Base-by-base conservation (phyloP, 2,888 invertebrate genomes). In the Trisateles emortualis region DNA sequence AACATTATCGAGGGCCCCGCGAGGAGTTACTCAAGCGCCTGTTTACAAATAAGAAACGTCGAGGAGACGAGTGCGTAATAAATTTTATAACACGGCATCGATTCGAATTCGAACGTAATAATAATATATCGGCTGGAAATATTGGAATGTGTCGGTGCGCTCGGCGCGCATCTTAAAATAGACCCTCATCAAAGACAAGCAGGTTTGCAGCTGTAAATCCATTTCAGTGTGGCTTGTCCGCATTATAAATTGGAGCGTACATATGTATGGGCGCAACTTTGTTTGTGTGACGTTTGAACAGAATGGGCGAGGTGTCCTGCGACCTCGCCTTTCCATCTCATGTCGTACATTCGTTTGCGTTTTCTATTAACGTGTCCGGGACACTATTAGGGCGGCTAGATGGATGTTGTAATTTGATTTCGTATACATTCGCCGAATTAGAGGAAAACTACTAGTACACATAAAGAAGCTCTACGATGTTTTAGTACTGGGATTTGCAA, bases 181-280 rank as follows among this genome's bases (percentile, higher is more conserved):
- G 87, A 88, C 88, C 87, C 88, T 92, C 92, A 92, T 92, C 92
- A 92, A 92, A 92, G 92, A 92, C 91, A 88, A 89, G 84, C 89
- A 92, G 89, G 89, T 88, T 90, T 88, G 90, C 90, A 90, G 92
- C 92, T 91, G 92, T 92, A 92, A 92, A 92, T 92, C 92, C 90
- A 90, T 90, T 91, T 92, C 91, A 90, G 84, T 88, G 88, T 90
- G 84, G 88, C 88, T 87, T 88, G 90, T 90, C 89, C 87, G 90
- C 84, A 86, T 90, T 92, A 92, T 92, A 92, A 92, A 92, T 92
- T 88, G 86, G 88, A 84, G 75, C 84, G 79, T 81, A 81, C 74
- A 76, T 74, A 70, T 65, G 59, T 69, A 68, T 68, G 41, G 47
- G 17, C 74, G 67, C 70, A 78, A 74, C 62, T 73, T 71, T 72